Base-by-base conservation (phyloP, 2,888 invertebrate genomes). In the Asteroscopus sphinx region DNA sequence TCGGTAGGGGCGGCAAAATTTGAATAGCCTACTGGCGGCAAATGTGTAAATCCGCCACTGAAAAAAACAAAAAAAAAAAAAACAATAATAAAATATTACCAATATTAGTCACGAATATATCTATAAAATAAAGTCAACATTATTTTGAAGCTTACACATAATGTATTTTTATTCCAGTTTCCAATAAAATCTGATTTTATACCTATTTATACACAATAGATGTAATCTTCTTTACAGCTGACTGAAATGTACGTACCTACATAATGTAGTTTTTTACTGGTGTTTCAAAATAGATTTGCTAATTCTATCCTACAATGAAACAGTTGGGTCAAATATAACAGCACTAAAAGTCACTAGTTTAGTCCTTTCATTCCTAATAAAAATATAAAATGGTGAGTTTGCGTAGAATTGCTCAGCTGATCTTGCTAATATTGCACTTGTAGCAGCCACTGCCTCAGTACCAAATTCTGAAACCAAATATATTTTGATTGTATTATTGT, bases 321-420 rank as follows among this genome's bases (percentile, higher is more conserved):
- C 59, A 26, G 82, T 87, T 16, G 97, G 97, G 59, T 94, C 93
- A 68, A 95, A 95, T 41, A 97, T 95, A 25, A 95, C 94, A 0
- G 96, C 97, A 95, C 96, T 97, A 82, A 97, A 97, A 40, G 96
- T 93, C 21, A 96, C 94, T 6, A 96, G 90, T 69, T 95, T 95
- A 3, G 96, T 95, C 21, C 90, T 89, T 66, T 96, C 95, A 79
- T 97, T 96, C 66, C 96, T 94, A 64, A 97, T 96, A 80, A 97
- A 96, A 81, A 97, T 96, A 56, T 96, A 90, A 86, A 97, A 97
- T 0, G 97, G 97, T 26, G 96, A 95, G 77, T 97, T 95, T 0
- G 95, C 96, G 59, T 95, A 92, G 62, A 95, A 94, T 30, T 68
- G 71, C 16, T 91, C 73, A 0, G 95, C 90, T 17, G 95, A 90